Evolutionary conservation across 2,797 vertebrate species (phyloP).

Genomic region (Vireo griseus): DNA sequence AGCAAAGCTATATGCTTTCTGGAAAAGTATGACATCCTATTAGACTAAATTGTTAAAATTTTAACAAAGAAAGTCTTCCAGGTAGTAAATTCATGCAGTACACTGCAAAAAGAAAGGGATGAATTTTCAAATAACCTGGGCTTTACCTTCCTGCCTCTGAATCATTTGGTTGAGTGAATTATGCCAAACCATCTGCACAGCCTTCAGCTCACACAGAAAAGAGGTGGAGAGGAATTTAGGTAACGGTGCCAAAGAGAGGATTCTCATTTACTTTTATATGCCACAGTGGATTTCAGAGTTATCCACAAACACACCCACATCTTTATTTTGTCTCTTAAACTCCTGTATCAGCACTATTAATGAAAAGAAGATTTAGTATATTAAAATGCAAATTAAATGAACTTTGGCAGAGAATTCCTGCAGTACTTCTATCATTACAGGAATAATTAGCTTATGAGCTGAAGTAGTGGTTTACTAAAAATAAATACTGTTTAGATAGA

Average conservation of each 20-base stretch:
- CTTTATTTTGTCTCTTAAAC: slow-evolving; percentile 24
- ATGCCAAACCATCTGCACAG: background rate
- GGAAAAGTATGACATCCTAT: background rate
- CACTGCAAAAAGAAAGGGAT: background rate
- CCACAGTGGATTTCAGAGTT: slow-evolving; percentile 6
- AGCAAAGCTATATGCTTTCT: background rate
- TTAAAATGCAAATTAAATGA: slow-evolving; percentile 33
- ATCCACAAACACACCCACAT: background rate
- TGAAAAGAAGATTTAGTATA: slow-evolving; percentile 9
- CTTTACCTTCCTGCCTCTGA: background rate
- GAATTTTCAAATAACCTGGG: background rate
- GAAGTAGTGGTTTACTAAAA: background rate
- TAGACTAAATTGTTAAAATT: background rate
- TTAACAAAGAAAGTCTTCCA: background rate
- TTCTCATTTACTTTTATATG: slow-evolving; percentile 22
- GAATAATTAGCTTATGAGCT: slow-evolving; percentile 3
- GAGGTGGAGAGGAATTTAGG: background rate
- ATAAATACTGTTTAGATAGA: background rate
- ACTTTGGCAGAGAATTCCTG: slow-evolving; percentile 17
- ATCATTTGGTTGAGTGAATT: background rate
- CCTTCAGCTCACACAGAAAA: background rate
- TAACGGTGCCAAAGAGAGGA: slow-evolving; percentile 9
- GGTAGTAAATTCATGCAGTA: background rate
- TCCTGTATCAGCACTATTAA: background rate
- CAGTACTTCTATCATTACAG: background rate